Evolutionary conservation across 2,888 invertebrate species (phyloP).

Genomic region (Caenorhabditis japonica): DNA sequence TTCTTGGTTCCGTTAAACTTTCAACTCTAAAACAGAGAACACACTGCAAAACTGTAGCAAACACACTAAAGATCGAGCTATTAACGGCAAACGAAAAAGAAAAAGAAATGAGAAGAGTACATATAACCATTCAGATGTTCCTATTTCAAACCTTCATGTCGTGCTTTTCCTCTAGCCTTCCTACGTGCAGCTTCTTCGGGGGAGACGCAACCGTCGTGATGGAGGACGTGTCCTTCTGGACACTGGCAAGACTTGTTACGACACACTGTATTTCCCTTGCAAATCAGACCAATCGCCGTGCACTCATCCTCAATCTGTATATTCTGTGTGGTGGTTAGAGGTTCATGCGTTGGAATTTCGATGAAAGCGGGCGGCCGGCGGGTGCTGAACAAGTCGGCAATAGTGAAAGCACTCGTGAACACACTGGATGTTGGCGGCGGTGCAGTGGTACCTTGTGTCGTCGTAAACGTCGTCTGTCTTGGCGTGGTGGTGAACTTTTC

Average conservation of each 20-base stretch:
- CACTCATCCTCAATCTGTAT: constrained; percentile 65
- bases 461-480: constrained; percentile 35
- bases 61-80: constrained; percentile 30
- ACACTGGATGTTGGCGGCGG: constrained; percentile 39
- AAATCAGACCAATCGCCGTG: constrained; percentile 65
- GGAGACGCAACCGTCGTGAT: constrained; percentile 73
- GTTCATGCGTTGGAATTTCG: constrained; percentile 60
- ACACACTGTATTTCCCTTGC: constrained; percentile 71
- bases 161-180: constrained; percentile 55
- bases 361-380: constrained; percentile 55
- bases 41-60: constrained; percentile 33
- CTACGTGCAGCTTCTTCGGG: constrained; percentile 60
- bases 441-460: constrained; percentile 41
- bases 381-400: constrained; percentile 46
- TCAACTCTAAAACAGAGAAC: not conserved
- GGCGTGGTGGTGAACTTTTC: constrained; percentile 53
- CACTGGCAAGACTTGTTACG: constrained; percentile 73
- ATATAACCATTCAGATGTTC: constrained; percentile 6
- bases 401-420: constrained; percentile 36
- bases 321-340: constrained; percentile 47
- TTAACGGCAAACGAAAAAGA: constrained; percentile 31
- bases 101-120: constrained; percentile 1
- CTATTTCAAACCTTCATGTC: constrained; percentile 59
- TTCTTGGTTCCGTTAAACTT: constrained; percentile 4
- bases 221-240: constrained; percentile 68